phyloP scores from a whole-genome alignment of 2,888 invertebrate species.

The Branchipolynoe longqiensis region DNA sequence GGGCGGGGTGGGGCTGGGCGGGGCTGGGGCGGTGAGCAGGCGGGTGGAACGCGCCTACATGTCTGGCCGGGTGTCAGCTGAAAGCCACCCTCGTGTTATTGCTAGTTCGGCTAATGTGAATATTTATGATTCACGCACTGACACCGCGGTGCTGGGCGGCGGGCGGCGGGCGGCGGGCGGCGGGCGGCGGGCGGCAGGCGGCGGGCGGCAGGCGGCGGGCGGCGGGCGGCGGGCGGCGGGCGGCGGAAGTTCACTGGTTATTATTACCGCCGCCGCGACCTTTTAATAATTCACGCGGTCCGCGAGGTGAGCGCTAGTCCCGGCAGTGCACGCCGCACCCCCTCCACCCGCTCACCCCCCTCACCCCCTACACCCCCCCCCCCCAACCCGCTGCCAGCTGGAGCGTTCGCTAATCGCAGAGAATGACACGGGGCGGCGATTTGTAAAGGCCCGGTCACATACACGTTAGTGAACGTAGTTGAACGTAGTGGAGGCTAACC shows the following conservation, averaged over 20 bases:
- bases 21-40: not conserved
- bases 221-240: not conserved
- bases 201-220: slow-evolving; percentile 7
- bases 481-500: too few relatives aligned
- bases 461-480: too few relatives aligned
- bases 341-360: not conserved
- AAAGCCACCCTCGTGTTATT: slow-evolving; percentile 1
- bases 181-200: slow-evolving; percentile 9
- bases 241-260: slow-evolving; percentile 43
- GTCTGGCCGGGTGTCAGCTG: not conserved
- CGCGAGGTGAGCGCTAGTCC: slow-evolving; percentile 9
- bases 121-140: slow-evolving; percentile 47
- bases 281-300: slow-evolving; percentile 49
- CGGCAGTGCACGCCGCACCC: slow-evolving; percentile 28
- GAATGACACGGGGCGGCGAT: too few relatives aligned
- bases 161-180: slow-evolving; percentile 31
- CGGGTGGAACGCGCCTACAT: not conserved
- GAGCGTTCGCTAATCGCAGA: too few relatives aligned
- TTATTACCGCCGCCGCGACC: slow-evolving; percentile 39
- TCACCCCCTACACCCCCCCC: not conserved
- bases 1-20: not conserved
- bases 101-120: slow-evolving; percentile 50
- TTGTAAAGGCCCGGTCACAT: too few relatives aligned
- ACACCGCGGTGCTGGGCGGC: slow-evolving; percentile 9
- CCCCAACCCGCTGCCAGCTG: too few relatives aligned